Evolutionary conservation across 1,140 invertebrate species (phyloP).

Genomic region (Leptopilina boulardi): DNA sequence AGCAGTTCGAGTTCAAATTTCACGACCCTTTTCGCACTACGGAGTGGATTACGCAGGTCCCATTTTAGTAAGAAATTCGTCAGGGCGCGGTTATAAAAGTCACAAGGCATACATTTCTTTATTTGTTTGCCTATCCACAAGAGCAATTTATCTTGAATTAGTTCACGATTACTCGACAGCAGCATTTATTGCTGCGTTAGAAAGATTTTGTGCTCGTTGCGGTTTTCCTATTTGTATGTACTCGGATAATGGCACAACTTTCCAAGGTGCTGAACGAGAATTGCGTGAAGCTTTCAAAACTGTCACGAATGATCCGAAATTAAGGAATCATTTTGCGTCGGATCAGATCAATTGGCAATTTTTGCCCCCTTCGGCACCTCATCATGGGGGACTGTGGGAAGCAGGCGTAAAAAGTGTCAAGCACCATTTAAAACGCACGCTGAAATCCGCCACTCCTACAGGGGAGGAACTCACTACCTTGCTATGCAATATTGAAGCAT

Average conservation of each 20-base stretch:
- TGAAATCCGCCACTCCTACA: background rate
- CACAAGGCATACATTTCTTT: conserved; percentile 6
- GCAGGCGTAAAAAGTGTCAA: background rate
- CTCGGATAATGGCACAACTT: conserved; percentile 4
- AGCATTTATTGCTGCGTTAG: background rate
- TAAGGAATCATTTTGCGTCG: background rate
- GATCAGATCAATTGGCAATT: background rate
- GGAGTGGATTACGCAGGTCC: conserved; percentile 70
- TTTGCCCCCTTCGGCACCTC: background rate
- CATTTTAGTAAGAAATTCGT: conserved; percentile 54
- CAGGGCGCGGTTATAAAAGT: no score
- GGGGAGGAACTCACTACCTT: no score
- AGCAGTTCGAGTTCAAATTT: conserved; percentile 44
- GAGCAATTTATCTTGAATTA: background rate
- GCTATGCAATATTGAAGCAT: no score
- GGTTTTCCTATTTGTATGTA: background rate
- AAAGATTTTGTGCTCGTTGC: background rate
- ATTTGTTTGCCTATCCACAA: conserved; percentile 14
- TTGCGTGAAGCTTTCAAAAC: no score
- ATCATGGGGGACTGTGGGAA: conserved; percentile 9
- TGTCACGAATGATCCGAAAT: background rate
- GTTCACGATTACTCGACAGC: background rate
- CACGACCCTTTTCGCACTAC: conserved; percentile 63
- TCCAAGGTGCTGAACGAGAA: no score
- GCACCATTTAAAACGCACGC: background rate